phyloP scores from a whole-genome alignment of 2,888 invertebrate genomes.

The Epirrhoe tristata region DNA sequence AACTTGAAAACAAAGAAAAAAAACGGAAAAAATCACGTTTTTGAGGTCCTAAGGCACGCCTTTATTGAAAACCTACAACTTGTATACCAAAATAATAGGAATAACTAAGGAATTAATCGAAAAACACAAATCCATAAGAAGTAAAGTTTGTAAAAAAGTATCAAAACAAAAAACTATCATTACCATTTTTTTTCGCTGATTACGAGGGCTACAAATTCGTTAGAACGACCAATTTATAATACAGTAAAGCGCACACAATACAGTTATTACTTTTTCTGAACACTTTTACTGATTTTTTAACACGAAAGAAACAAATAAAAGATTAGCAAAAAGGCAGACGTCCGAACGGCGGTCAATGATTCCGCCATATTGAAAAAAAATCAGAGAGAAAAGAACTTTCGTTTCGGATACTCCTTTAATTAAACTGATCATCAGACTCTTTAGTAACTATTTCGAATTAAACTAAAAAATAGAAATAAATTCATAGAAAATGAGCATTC shows the following conservation, averaged over 20 bases:
- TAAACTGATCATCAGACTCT: not conserved
- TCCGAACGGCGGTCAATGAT: constrained; percentile 81
- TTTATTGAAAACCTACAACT: constrained; percentile 30
- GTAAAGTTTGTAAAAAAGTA: constrained; percentile 82
- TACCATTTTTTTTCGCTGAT: constrained; percentile 79
- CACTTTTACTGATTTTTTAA: constrained; percentile 59
- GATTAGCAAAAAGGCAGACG: constrained; percentile 72
- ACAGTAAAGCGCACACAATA: constrained; percentile 50
- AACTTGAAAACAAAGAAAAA: constrained; percentile 83
- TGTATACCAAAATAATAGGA: constrained; percentile 40
- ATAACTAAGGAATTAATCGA: constrained; percentile 50
- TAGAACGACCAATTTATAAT: constrained; percentile 37
- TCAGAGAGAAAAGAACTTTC: constrained; percentile 69
- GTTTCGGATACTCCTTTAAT: constrained; percentile 54
- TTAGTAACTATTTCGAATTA: no score
- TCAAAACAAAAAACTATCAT: constrained; percentile 86
- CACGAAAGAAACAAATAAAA: constrained; percentile 61
- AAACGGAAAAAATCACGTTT: constrained; percentile 63
- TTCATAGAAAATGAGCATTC: no score
- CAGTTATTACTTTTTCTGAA: constrained; percentile 56
- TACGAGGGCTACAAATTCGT: constrained; percentile 46
- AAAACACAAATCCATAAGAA: constrained; percentile 70
- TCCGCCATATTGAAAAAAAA: constrained; percentile 84
- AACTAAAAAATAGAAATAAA: no score
- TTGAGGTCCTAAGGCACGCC: constrained; percentile 44